Conservation (phyloP, 2,113 vertebrate genomes). For the Sphaerodactylus townsendi region DNA sequence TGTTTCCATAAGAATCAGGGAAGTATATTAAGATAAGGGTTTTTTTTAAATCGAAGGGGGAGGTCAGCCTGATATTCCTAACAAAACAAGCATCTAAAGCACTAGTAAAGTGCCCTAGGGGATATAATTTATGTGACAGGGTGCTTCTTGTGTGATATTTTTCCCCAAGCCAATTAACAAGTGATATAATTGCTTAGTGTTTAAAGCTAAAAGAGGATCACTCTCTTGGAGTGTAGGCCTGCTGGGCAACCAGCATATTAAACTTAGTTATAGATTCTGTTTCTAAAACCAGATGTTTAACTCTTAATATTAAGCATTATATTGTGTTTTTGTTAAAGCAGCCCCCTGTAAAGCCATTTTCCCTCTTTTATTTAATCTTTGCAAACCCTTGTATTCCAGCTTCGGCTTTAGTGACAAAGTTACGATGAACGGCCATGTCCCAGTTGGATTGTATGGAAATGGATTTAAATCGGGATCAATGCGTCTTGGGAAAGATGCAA, state of each 20-base stretch:
- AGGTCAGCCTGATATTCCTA: no score
- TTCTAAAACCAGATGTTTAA: not conserved
- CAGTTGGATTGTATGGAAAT: constrained; percentile 94
- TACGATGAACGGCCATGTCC: constrained; percentile 78
- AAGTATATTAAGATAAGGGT: not conserved
- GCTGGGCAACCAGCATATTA: not conserved
- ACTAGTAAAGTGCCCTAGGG: not conserved
- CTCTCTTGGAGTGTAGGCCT: not conserved
- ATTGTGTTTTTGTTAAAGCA: no score
- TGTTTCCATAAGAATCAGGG: not conserved
- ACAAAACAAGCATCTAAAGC: not conserved
- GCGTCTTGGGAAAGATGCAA: constrained; percentile 92
- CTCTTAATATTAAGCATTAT: not conserved
- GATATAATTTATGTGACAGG: not conserved
- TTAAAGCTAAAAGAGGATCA: not conserved
- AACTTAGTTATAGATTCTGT: not conserved
- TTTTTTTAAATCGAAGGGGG: not conserved
- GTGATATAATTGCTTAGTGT: not conserved
- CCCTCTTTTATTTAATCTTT: not conserved
- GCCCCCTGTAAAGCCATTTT: accelerated
- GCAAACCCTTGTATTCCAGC: constrained; percentile 62
- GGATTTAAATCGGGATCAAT: constrained; percentile 98
- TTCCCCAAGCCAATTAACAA: not conserved
- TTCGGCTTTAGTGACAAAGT: constrained; percentile 97
- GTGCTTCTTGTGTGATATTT: not conserved